Evolutionary conservation across 2,113 vertebrate genomes (phyloP).

Genomic region (Oryzias curvinotus): DNA sequence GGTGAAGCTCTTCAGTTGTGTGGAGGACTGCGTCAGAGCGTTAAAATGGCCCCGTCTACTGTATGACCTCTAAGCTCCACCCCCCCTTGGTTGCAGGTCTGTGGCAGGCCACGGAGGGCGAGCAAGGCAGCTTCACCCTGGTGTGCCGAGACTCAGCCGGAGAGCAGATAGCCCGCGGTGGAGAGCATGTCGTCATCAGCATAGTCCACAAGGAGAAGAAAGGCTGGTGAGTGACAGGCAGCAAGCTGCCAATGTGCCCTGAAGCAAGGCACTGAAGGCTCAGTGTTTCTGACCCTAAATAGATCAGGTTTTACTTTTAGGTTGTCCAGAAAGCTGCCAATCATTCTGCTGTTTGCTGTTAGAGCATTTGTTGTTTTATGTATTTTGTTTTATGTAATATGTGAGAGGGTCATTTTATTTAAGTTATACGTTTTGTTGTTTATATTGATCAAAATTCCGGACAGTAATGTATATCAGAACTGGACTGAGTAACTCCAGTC

Average conservation of each 20-base stretch:
- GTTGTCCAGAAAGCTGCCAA: too few relatives aligned
- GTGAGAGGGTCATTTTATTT: too few relatives aligned
- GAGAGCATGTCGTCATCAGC: constrained; percentile 80
- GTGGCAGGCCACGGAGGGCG: constrained; percentile 71
- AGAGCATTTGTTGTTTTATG: too few relatives aligned
- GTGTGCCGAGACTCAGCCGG: constrained; percentile 80
- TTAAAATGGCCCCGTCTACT: not conserved
- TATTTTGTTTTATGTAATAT: too few relatives aligned
- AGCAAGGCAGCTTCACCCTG: constrained; percentile 81
- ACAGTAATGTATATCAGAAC: too few relatives aligned
- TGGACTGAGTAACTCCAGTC: too few relatives aligned
- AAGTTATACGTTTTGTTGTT: too few relatives aligned
- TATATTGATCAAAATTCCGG: too few relatives aligned
- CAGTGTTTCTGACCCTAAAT: not conserved
- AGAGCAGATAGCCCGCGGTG: constrained; percentile 79
- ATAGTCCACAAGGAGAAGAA: constrained; percentile 83
- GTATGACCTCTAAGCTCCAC: not conserved
- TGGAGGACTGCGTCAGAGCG: too few relatives aligned
- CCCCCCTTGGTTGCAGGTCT: constrained; percentile 69
- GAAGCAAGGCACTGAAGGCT: not conserved
- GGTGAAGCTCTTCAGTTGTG: too few relatives aligned
- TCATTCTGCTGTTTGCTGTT: too few relatives aligned
- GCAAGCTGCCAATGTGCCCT: not conserved
- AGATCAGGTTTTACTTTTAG: not conserved
- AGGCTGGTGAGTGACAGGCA: constrained; percentile 73